Evolutionary conservation across 2,113 vertebrate genomes (phyloP).

Genomic region (Aphyosemion australe): DNA sequence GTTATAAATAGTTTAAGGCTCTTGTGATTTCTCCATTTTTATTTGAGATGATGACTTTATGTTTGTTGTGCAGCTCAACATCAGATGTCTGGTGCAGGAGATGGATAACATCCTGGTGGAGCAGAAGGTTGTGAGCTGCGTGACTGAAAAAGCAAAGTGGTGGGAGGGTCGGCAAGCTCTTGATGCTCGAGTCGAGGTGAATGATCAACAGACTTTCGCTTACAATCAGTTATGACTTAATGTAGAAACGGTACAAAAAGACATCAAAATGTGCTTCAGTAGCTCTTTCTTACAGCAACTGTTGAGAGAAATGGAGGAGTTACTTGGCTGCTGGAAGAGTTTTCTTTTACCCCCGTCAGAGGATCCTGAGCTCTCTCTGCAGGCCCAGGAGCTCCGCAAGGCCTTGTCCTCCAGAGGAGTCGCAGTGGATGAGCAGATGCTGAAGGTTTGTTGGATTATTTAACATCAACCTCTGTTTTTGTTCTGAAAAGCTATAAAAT

Average conservation of each 20-base stretch:
- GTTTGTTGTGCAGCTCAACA: conserved; percentile 67
- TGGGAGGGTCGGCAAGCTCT: conserved; percentile 85
- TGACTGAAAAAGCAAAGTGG: conserved; percentile 86
- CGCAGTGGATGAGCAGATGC: conserved; percentile 68
- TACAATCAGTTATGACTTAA: neutral
- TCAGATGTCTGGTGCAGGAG: conserved; percentile 79
- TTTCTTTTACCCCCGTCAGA: conserved; percentile 77
- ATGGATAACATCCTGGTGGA: conserved; percentile 84
- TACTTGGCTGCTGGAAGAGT: conserved; percentile 86
- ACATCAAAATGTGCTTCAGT: neutral
- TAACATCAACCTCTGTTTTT: neutral
- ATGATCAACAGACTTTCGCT: neutral
- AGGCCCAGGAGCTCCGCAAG: conserved; percentile 64
- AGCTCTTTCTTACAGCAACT: conserved; percentile 75
- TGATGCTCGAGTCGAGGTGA: conserved; percentile 86
- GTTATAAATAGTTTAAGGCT: neutral
- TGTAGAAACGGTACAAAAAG: neutral
- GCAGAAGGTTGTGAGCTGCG: conserved; percentile 85
- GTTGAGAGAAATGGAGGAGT: conserved; percentile 79
- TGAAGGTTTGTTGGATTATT: conserved; percentile 76
- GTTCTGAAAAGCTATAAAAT: too few species aligned
- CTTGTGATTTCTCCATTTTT: neutral
- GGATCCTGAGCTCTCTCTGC: conserved; percentile 60
- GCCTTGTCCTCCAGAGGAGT: conserved; percentile 74
- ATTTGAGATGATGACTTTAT: neutral